Base-by-base conservation (phyloP, 2,888 invertebrate species). In the Patella ulyssiponensis region DNA sequence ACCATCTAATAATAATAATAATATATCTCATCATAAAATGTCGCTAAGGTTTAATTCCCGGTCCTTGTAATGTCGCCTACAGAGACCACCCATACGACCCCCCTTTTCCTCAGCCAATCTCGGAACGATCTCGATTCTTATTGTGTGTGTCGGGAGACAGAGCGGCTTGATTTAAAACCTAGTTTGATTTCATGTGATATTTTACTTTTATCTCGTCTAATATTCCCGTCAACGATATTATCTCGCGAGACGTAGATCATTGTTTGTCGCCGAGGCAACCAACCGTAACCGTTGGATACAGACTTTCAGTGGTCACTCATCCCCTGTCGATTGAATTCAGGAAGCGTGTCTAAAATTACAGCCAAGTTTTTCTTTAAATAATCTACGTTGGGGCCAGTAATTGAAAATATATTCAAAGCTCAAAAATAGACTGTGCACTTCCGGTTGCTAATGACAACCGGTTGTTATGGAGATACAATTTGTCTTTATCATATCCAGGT, bases 171-270 rank as follows among this genome's bases (percentile, higher is more conserved):
- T 64, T 64, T 11, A 64, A 64, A 64, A 20, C 64, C 20, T 23
- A 23, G 64, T 23, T 23, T 64, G 20, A 64, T 64, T 23, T 64
- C 64, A 23, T 23, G 20, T 23, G 64, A 64, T 64, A 64, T 64
- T 64, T 64, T 64, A 64, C 64, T 64, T 64, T 64, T 64, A 64
- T 64, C 64, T 64, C 23, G 64, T 64, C 64, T 64, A 23, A 64
- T 64, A 64, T 64, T 64, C 20, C 23, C 20, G 20, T 64, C 64
- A 64, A 20, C 23, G 64, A 64, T 64, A 23, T 64, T 64, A 64
- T 64, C 64, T 64, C 64, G 23, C 64, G 64, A 64, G 64, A 64
- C 64, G 23, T 17, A 44, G 44, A 64, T 64, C 64, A 64, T 20
- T 23, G 20, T 23, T 64, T 23, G 64, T 64, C 64, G 20, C 64